Base-by-base conservation (phyloP, 2,888 invertebrate genomes). In the Lasius fuliginosus region DNA sequence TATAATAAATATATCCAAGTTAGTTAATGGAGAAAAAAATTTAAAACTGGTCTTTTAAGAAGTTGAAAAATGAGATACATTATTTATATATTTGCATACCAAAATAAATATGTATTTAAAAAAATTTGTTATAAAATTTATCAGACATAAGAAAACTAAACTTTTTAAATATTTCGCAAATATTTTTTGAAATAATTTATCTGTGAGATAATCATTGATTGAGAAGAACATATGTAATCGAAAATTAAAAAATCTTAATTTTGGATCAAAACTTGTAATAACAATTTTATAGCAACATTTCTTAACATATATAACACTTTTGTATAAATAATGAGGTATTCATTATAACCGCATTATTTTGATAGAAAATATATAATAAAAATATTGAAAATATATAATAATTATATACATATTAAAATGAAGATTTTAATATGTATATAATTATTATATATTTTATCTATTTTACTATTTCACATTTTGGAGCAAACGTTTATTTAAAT, bases 61-160 rank as follows among this genome's bases (percentile, higher is more conserved):
- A 71, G 15, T 36, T 53, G 53, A 71, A 9, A 71, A 71, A 30
- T 3, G 46, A 2, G 6, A 18, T 68, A 11, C 4, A n/a, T 33
- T 11, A 36, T 49, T 18, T 15, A 40, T 23, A 30, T 53, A n/a
- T 69, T 49, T 71, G 1, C 33, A 69, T 42, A 42, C 12, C 12
- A 53, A 69, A 69, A 23, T 53, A 53, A 33, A 53, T 53, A 33
- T 69, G 6, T 53, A 53, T 71, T 33, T 71, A 33, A 30, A 0
- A 18, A 69, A 69, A 33, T 49, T 49, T 46, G 8, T 69, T 69
- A n/a, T 49, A 30, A 46, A 1, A 53, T 69, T 49, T 69, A 30
- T 69, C 12, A 53, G 33, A 33, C 2, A 36, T 40, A 67, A 8
- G 42, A 67, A 30, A 68, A 69, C 1, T n/a, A 49, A 69, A 69